Evolutionary conservation across 2,888 invertebrate genomes (phyloP), one percentile per base, ranked within the genome.

Genomic region (Tiphia femorata): DNA sequence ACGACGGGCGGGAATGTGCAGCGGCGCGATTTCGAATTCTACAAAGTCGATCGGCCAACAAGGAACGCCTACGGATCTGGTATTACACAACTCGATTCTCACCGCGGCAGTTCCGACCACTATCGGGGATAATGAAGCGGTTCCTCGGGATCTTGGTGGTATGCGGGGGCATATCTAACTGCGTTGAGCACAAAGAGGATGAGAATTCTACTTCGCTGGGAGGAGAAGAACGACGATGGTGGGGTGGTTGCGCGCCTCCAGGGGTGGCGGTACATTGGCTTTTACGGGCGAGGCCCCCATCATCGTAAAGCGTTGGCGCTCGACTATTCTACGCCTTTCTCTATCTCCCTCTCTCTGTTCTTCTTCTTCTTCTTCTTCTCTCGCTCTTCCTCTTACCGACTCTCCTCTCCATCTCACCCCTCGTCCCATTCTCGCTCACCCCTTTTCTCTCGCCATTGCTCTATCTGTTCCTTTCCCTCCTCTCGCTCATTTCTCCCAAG

Each of bases 271-370:
- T 70, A 75, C 72, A 72, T 73, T 74, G 73, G 72, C 77, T 75
- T 77, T 76, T 73, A 76, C 67, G 67, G 67, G 63, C 66, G 65
- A 71, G 67, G 67, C 62, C 62, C 64, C 68, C 75, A 77, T 76
- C 72, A 73, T 69, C 70, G 75, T 75, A 76, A 76, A 77, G 63
- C 70, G 64, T 54, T 52, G 57, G 57, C 61, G 57, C 62, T 57
- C 59, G 43, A 53, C 65, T 63, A 68, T 67, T 63, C 64, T 38
- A 38, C 55, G 54, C 43, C 44, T 29, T 23, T 29, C 40, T 23
- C 48, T 30, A 41, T 25, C 51, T 30, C 23, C 46, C 41, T 35
- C 52, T 50, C 61, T 29, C 51, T 43, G 52, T 37, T 41, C 27
- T 33, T 23, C 30, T 44, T 30, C 30, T 30, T 19, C 6, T 33